Percentiles rank a stretch among this genome's conserved stretches.
Conservation (phyloP, 2,797 vertebrate species). For the Manis pentadactyla region DNA sequence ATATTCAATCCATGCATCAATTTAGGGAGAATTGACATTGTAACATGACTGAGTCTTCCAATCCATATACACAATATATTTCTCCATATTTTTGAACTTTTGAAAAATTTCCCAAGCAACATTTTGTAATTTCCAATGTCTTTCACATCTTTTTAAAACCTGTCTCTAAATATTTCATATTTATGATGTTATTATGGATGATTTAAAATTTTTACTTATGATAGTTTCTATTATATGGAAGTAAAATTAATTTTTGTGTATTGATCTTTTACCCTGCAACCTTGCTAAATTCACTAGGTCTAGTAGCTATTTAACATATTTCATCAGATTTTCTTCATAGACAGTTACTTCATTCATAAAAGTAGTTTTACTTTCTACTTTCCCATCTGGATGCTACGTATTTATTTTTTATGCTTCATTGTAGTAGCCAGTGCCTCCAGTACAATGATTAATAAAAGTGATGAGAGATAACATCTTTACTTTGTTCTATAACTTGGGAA, state of each 20-base stretch:
- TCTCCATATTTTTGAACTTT: not conserved
- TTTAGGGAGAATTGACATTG: not conserved
- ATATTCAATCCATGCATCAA: not conserved
- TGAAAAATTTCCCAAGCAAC: not conserved
- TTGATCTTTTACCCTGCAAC: not conserved
- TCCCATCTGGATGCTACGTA: not conserved
- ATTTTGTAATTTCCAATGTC: not conserved
- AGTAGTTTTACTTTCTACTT: not conserved
- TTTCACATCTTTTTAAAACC: not conserved
- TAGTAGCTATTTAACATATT: not conserved
- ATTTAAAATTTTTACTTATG: not conserved
- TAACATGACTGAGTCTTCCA: not conserved
- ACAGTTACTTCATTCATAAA: constrained; percentile 13
- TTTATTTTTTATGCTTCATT: not conserved
- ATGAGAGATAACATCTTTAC: not conserved
- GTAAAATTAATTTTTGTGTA: not conserved
- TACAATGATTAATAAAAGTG: not conserved
- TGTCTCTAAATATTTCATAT: not conserved
- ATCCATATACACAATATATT: not conserved
- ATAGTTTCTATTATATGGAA: not conserved
- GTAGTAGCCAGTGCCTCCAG: not conserved
- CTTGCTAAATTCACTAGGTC: not conserved
- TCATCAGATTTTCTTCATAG: not conserved
- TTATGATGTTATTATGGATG: not conserved
- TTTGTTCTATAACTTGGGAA: not conserved